Percentiles rank a stretch among this genome's conserved stretches.
Evolutionary conservation across 37 sponge, comb jelly and placozoan species (phyloP).

Genomic region (Eunapius fragilis): DNA sequence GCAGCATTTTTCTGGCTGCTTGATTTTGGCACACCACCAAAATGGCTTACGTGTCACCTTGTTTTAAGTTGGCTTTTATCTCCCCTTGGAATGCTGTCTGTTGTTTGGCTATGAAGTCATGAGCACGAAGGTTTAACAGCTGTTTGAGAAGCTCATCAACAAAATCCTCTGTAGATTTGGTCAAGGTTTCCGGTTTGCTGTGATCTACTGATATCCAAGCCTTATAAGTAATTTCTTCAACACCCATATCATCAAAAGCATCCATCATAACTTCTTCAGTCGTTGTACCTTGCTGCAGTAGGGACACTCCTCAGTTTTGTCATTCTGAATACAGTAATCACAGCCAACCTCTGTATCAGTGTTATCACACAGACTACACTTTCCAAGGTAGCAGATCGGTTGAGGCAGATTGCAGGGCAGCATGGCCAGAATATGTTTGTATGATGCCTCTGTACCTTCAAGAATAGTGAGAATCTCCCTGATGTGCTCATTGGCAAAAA

Average conservation of each 20-base stretch:
- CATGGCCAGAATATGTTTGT: constrained; percentile 10
- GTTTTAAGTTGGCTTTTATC: background rate
- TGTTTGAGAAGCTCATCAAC: constrained; percentile 4
- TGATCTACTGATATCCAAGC: constrained; percentile 23
- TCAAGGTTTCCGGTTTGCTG: constrained; percentile 26
- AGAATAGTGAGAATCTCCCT: background rate
- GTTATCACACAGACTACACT: constrained; percentile 14
- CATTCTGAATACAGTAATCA: background rate
- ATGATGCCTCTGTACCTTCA: background rate
- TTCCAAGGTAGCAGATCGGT: constrained; percentile 20
- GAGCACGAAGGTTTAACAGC: too few species aligned
- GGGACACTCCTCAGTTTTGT: background rate
- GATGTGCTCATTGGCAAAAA: background rate
- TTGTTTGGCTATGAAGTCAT: too few species aligned
- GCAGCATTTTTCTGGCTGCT: background rate
- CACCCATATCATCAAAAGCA: constrained; percentile 13
- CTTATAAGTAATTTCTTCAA: constrained; percentile 1
- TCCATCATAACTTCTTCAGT: background rate
- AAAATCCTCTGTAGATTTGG: constrained; percentile 30
- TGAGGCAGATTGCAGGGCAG: constrained; percentile 19
- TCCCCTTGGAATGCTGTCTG: too few species aligned
- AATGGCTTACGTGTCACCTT: constrained; percentile 7
- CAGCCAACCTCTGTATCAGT: background rate
- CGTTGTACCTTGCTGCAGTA: too few species aligned
- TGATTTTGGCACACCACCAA: constrained; percentile 15